Evolutionary conservation across 2,797 vertebrate species (phyloP).

Genomic region (Graptemys geographica): DNA sequence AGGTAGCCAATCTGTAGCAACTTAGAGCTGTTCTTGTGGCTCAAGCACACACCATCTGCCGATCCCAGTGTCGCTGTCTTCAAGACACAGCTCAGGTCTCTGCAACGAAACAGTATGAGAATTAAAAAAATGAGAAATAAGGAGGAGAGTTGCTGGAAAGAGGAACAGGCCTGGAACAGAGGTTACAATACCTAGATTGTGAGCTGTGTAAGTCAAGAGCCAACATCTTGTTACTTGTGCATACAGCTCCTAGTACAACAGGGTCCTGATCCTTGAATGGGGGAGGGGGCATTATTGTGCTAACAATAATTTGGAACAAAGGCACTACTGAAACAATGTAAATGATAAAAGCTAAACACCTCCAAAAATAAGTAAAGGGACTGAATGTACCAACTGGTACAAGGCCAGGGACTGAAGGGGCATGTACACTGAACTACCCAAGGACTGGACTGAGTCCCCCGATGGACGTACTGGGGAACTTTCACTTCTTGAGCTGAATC

Average conservation of each 20-base stretch:
- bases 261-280: not conserved
- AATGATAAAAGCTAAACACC: not conserved
- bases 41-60: not conserved
- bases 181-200: accelerated
- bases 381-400: not conserved
- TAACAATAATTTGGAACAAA: not conserved
- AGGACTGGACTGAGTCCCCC: not conserved
- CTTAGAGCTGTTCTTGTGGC: not conserved
- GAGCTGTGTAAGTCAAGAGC: not conserved
- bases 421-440: no score
- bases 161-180: not conserved
- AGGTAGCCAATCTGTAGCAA: not conserved
- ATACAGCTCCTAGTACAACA: not conserved
- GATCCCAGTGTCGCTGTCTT: not conserved
- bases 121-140: not conserved
- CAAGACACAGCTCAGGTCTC: constrained; percentile 49
- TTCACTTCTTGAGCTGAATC: not conserved
- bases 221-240: not conserved
- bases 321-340: not conserved
- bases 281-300: not conserved
- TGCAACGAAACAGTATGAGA: not conserved
- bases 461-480: accelerated
- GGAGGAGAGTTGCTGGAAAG: not conserved
- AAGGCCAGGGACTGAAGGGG: not conserved
- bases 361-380: not conserved